phyloP scores from a whole-genome alignment of 2,797 vertebrate genomes.

The Alca torda region DNA sequence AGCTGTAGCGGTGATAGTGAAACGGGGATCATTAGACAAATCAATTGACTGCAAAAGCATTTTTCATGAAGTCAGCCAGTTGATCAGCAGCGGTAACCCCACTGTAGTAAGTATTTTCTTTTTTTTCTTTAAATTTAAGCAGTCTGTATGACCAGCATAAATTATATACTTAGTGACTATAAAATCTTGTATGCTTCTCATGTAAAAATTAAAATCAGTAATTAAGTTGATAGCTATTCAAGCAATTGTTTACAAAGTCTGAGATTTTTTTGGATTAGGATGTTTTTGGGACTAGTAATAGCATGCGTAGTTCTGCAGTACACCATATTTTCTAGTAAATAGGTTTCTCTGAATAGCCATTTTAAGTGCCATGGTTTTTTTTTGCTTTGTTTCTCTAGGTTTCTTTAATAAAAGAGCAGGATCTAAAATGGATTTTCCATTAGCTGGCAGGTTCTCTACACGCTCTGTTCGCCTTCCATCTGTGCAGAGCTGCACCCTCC shows the following conservation, averaged over 20 bases:
- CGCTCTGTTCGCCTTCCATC: neutral
- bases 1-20: slow-evolving; percentile 97
- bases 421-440: neutral
- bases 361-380: neutral
- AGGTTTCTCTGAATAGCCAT: neutral
- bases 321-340: neutral
- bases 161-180: neutral
- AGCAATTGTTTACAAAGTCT: neutral
- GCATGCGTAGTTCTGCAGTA: neutral
- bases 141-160: neutral
- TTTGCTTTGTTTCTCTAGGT: neutral
- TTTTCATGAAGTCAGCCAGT: slow-evolving; percentile 96
- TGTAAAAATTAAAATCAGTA: neutral
- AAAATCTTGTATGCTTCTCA: neutral
- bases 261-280: neutral
- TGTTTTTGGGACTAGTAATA: neutral
- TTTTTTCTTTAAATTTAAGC: neutral
- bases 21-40: slow-evolving; percentile 95
- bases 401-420: neutral
- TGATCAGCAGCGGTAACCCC: slow-evolving; percentile 97
- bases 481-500: neutral
- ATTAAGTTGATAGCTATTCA: neutral
- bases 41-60: slow-evolving; percentile 97
- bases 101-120: slow-evolving; percentile 85
- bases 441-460: neutral